Base-by-base conservation (phyloP, 2,888 invertebrate genomes). In the Cantharis lateralis region DNA sequence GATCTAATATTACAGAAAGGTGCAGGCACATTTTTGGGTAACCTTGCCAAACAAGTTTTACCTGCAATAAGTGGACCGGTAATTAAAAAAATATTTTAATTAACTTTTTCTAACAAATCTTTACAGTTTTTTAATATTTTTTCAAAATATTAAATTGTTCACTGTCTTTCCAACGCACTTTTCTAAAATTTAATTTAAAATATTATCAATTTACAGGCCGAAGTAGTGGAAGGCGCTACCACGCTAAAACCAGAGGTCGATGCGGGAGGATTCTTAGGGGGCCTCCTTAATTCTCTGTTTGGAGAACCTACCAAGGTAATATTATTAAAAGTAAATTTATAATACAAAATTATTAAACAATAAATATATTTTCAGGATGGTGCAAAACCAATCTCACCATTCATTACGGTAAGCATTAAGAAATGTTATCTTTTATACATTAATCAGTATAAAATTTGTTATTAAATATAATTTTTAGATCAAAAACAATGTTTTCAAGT, bases 11-110 rank as follows among this genome's bases (percentile, higher is more conserved):
- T 87, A 81, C 83, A 89, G 89, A 86, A 86, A 87, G 88, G 88
- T 71, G 86, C 85, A 15, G 89, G 89, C 24, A 85, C 84, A 79
- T 83, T 89, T 18, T 80, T 85, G 16, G 89, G 88, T 76, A 87
- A 87, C 75, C 78, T 88, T 70, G 76, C 87, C 74, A 83, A 84
- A 18, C 85, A 84, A 72, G 77, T 88, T 64, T 81, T 89, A 71
- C 89, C 89, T 79, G 88, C 87, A 80, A 82, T 88, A 81, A 87
- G 87, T 82, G 88, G 82, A 74, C 87, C 88, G 84, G 89, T 88
- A 85, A 88, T 63, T 13, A 32, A 28, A 28, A 28, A 28, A 10
- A 13, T n/a, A 24, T 48, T 48, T 48, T 48, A n/a, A 48, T 48
- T n/a, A n/a, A 48, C n/a, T 32, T 32, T 32, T 32, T 32, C 32